A percentile compares a stretch with the other conserved stretches of the same genome.
Evolutionary conservation across 2,888 invertebrate genomes (phyloP).

Genomic region (Branchellion lobata): DNA sequence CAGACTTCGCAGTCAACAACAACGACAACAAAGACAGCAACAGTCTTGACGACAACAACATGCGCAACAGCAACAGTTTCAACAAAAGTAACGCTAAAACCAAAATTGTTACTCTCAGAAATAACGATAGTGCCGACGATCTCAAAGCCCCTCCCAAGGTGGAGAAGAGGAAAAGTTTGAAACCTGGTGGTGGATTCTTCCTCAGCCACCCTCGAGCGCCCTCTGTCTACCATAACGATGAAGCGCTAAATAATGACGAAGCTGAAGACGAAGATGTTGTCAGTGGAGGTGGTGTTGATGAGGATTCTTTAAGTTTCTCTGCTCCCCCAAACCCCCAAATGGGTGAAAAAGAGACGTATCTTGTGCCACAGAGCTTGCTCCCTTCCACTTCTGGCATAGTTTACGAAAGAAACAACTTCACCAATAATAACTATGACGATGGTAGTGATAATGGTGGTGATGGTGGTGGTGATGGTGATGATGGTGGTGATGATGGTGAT

Average conservation of each 20-base stretch:
- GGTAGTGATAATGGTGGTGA: no score
- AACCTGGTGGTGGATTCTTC: neutral
- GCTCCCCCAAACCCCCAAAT: no score
- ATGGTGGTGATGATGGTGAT: slow-evolving; percentile 1
- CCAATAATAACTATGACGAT: no score
- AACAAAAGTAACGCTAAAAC: neutral
- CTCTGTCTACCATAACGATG: neutral
- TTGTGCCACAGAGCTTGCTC: no score
- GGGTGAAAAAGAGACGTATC: no score
- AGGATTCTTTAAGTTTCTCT: no score
- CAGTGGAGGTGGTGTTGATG: neutral
- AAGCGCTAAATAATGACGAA: neutral
- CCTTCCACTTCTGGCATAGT: no score
- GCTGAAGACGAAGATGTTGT: neutral
- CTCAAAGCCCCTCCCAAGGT: neutral
- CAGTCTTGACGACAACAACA: neutral
- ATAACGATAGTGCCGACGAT: neutral
- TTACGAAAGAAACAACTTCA: no score
- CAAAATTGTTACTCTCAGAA: neutral
- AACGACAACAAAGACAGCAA: neutral
- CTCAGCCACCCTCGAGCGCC: neutral
- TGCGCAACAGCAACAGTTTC: no score
- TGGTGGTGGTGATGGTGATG: neutral
- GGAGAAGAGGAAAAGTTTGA: slow-evolving; percentile 4
- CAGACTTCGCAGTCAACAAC: no score